Percentiles rank a stretch among this genome's conserved stretches.
Evolutionary conservation across 2,113 vertebrate species (phyloP).

Genomic region (Turdus rufiventris): DNA sequence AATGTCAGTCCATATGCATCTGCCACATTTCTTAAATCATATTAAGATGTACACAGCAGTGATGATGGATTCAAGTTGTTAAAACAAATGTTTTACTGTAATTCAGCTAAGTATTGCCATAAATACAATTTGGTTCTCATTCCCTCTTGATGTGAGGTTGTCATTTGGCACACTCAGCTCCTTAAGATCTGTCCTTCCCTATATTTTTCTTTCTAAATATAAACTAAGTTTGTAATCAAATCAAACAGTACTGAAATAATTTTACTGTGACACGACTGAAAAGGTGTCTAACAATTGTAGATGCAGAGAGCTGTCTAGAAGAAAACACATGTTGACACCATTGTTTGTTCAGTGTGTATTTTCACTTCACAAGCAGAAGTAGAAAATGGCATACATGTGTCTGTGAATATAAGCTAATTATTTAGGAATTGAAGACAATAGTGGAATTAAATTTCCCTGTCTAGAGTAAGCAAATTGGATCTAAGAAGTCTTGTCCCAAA

Average conservation of each 20-base stretch:
- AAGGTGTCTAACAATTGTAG: background rate
- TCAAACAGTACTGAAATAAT: background rate
- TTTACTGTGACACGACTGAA: background rate
- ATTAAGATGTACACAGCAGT: background rate
- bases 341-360: background rate
- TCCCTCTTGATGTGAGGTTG: background rate
- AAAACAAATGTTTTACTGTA: background rate
- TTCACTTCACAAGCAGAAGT: background rate
- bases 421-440: background rate
- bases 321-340: background rate
- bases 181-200: background rate
- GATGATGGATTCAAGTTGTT: background rate
- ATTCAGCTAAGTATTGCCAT: background rate
- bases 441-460: background rate
- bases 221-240: constrained; percentile 7
- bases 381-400: background rate
- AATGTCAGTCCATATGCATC: background rate
- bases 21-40: background rate
- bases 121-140: background rate
- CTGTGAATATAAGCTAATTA: background rate
- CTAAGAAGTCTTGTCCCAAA: background rate
- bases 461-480: background rate
- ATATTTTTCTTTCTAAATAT: background rate
- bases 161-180: background rate
- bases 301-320: background rate